Base-by-base conservation (phyloP, 2,797 vertebrate genomes). In the Triplophysa yarkandensis region DNA sequence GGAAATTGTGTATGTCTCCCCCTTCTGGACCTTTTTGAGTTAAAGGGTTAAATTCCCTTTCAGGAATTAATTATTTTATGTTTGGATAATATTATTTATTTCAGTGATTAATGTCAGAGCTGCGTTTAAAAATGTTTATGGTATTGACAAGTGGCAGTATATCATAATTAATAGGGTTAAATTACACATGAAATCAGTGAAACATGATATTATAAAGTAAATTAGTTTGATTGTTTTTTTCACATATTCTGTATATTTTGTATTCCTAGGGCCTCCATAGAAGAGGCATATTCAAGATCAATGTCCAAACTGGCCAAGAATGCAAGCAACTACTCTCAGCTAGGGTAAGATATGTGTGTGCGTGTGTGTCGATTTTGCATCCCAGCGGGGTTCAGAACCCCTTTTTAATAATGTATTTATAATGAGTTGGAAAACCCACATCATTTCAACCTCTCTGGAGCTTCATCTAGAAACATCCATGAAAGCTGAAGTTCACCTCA, bases 251-350 rank as follows among this genome's bases (percentile, higher is more conserved):
- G n/a, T n/a, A n/a, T n/a, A n/a, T n/a, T 25, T 36, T 68, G 9
- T 85, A 34, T 77, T 84, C 70, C 28, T 61, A 99, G 97, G 90
- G 95, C 95, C 84, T 92, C 94, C 4, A 98, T 98, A 82, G 97
- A 99, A 86, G 97, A 99, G 80, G 87, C 89, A 0, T 99, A 99
- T 83, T 97, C 96, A 85, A 93, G 95, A 84, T 97, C 97, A n/a
- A 97, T 99, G 95, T 96, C 94, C 84, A 99, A 98, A 91, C 91
- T 99, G 71, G 96, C 94, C 84, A 99, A 98, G 88, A 93, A 95
- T 80, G 94, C 96, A 0, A 94, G 95, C 83, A 99, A 98, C 91
- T 98, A 95, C 83, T 96, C 95, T 74, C 96, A 96, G 71, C 92
- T 98, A 61, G 97, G 97, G 97, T 99, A 89, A 92, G 95, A 90